A percentile compares a stretch with the other conserved stretches of the same genome.
Conservation (phyloP, 53 echinoderm and acorn worm species). For the Pentamera pediparva region DNA sequence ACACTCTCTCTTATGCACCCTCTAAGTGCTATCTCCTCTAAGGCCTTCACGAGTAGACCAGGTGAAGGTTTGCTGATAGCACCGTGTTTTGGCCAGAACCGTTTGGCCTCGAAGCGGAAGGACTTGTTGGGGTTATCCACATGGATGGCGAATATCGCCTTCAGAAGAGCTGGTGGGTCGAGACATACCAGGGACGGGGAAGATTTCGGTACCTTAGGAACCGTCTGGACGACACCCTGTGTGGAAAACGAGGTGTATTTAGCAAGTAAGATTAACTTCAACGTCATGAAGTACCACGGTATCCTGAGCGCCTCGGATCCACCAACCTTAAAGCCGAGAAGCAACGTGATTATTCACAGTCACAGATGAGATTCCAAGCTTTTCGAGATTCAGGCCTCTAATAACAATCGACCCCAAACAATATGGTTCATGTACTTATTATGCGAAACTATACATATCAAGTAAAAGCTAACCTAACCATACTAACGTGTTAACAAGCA, state of each 20-base stretch:
- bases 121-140: conserved; percentile 68
- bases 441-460: too few species aligned
- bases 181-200: conserved; percentile 43
- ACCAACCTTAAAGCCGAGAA: too few species aligned
- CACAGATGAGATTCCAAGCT: too few species aligned
- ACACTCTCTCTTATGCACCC: conserved; percentile 74
- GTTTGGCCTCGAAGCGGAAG: conserved; percentile 78
- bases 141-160: conserved; percentile 60
- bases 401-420: too few species aligned
- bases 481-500: too few species aligned
- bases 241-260: not conserved
- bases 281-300: too few species aligned
- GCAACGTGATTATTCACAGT: too few species aligned
- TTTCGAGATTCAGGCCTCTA: too few species aligned
- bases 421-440: too few species aligned
- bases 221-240: conserved; percentile 9
- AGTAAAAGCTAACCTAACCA: too few species aligned
- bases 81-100: conserved; percentile 84
- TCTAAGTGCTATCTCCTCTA: conserved; percentile 78
- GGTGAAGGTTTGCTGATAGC: conserved; percentile 65
- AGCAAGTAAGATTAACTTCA: too few species aligned
- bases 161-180: conserved; percentile 53
- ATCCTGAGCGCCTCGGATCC: too few species aligned
- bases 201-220: not conserved
- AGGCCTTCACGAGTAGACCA: conserved; percentile 65